Evolutionary conservation across 1,140 invertebrate genomes (phyloP).

Genomic region (Leptinotarsa defecta): DNA sequence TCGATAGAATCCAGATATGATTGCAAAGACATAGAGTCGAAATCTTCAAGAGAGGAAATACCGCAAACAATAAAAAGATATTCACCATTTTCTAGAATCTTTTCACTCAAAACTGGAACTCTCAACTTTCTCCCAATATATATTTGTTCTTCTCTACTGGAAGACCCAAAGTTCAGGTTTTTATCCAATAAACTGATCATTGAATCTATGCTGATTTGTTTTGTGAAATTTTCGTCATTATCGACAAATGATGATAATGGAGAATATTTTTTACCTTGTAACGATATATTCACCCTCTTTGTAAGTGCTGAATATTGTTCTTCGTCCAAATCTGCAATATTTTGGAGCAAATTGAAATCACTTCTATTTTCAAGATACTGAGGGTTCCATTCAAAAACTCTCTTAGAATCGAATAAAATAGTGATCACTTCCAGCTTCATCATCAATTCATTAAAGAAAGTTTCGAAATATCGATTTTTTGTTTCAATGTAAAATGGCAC

Average conservation of each 20-base stretch:
- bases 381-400: not conserved
- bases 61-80: not conserved
- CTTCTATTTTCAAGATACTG: not conserved
- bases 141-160: conserved; percentile 3
- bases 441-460: not conserved
- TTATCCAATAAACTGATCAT: not conserved
- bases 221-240: not conserved
- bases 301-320: not conserved
- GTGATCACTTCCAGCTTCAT: not conserved
- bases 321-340: not conserved
- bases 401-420: not conserved
- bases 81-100: not conserved
- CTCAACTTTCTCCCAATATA: conserved; percentile 6
- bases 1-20: not conserved
- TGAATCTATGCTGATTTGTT: not conserved
- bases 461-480: not conserved
- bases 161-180: not conserved
- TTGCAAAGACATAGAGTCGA: not conserved
- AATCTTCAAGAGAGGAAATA: not conserved
- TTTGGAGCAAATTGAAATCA: not conserved
- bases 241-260: not conserved
- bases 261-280: not conserved
- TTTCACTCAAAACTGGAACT: not conserved
- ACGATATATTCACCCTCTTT: not conserved
- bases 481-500: not conserved